Conservation (phyloP, 2,888 invertebrate genomes). For the Scaptomyza parva region DNA sequence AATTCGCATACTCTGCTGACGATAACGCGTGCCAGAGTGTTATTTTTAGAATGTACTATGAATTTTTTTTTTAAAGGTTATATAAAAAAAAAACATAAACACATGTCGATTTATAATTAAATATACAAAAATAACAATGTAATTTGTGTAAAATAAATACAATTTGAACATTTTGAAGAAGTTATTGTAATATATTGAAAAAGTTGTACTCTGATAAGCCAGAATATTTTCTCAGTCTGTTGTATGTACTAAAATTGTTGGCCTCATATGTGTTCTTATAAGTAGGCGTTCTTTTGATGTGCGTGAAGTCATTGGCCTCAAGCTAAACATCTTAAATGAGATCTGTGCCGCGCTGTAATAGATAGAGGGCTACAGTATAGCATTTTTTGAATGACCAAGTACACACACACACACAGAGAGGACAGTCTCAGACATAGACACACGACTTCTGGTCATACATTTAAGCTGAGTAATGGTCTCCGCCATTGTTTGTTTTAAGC, state of each 20-base stretch:
- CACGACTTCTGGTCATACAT: constrained; percentile 63
- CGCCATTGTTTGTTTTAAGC: constrained; percentile 76
- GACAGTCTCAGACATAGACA: constrained; percentile 32
- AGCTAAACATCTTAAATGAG: constrained; percentile 69
- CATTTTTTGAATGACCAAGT: constrained; percentile 9
- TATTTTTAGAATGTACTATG: constrained; percentile 15
- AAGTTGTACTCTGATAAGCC: not conserved
- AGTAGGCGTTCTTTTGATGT: constrained; percentile 40
- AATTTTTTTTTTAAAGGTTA: constrained; percentile 9
- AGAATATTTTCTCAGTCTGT: constrained; percentile 34
- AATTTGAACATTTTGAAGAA: not conserved
- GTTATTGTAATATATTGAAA: constrained; percentile 7
- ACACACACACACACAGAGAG: constrained; percentile 15
- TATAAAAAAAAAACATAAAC: not conserved
- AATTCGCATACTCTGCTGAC: constrained; percentile 51
- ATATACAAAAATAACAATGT: not conserved
- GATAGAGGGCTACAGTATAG: constrained; percentile 45
- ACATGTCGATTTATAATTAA: not conserved
- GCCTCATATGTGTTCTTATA: not conserved
- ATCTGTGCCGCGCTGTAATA: constrained; percentile 64
- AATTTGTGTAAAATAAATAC: not conserved
- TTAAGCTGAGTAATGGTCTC: constrained; percentile 66
- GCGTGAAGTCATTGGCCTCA: constrained; percentile 60
- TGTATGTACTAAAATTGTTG: constrained; percentile 52
- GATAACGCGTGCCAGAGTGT: constrained; percentile 61